phyloP scores from a whole-genome alignment of 2,113 vertebrate species.

The Amphilophus citrinellus region DNA sequence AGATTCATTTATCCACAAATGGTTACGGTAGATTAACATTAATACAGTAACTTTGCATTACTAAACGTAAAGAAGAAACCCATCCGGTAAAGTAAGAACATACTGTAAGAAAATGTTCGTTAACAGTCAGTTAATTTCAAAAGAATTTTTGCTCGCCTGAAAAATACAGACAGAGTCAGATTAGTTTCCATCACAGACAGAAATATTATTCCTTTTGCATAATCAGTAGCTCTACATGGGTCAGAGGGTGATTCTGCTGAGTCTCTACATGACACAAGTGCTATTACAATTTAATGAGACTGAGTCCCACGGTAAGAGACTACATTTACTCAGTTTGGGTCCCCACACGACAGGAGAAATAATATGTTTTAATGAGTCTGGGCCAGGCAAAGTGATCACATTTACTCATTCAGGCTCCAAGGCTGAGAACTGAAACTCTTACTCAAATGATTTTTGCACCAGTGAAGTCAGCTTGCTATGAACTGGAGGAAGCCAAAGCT shows the following conservation, averaged over 20 bases:
- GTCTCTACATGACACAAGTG: slow-evolving; percentile 54
- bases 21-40: background rate
- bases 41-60: background rate
- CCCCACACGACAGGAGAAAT: slow-evolving; percentile 37
- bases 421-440: slow-evolving; percentile 26
- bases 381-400: slow-evolving; percentile 23
- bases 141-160: background rate
- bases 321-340: slow-evolving; percentile 38
- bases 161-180: background rate
- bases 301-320: slow-evolving; percentile 39
- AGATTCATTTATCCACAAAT: background rate
- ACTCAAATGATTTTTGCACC: slow-evolving; percentile 36
- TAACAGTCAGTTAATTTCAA: background rate
- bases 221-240: slow-evolving; percentile 38
- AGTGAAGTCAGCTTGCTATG: background rate
- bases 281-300: slow-evolving; percentile 65
- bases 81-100: background rate
- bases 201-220: slow-evolving; percentile 28
- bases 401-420: slow-evolving; percentile 15
- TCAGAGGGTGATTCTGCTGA: slow-evolving; percentile 16
- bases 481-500: background rate
- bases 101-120: background rate
- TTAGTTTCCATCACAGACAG: slow-evolving; percentile 22
- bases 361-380: slow-evolving; percentile 59
- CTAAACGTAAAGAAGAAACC: background rate